A percentile compares a stretch with the other conserved stretches of the same genome.
phyloP scores from a whole-genome alignment of 2,113 vertebrate genomes.

The Himantopus leucocephalus region DNA sequence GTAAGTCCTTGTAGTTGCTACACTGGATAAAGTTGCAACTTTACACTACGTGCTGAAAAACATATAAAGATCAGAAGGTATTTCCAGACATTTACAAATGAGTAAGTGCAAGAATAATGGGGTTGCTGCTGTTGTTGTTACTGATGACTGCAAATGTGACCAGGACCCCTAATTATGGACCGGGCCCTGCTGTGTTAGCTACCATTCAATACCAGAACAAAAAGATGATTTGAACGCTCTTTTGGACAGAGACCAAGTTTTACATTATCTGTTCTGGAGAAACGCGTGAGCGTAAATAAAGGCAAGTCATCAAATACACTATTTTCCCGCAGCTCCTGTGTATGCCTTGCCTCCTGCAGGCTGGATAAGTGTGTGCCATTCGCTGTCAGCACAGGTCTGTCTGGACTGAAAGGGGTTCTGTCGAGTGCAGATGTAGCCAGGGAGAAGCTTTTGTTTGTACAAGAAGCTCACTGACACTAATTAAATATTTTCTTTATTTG shows the following conservation, averaged over 20 bases:
- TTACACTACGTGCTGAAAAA: not conserved
- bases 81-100: not conserved
- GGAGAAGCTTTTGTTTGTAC: not conserved
- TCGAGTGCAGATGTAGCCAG: not conserved
- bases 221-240: not conserved
- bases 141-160: not conserved
- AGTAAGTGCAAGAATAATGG: not conserved
- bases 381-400: not conserved
- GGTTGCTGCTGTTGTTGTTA: not conserved
- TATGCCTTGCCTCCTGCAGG: not conserved
- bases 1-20: not conserved
- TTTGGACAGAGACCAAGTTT: not conserved
- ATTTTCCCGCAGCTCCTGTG: not conserved
- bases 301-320: not conserved
- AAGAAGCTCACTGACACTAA: not conserved
- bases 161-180: not conserved
- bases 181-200: not conserved
- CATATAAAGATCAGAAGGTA: not conserved
- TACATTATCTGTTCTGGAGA: not conserved
- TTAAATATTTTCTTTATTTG: slow-evolving; percentile 25
- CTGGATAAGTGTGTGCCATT: not conserved
- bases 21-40: not conserved
- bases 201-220: not conserved
- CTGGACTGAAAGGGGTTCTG: not conserved
- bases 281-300: accelerated